Evolutionary conservation across 2,888 invertebrate genomes (phyloP).

Genomic region (Sminthurinus aureus): DNA sequence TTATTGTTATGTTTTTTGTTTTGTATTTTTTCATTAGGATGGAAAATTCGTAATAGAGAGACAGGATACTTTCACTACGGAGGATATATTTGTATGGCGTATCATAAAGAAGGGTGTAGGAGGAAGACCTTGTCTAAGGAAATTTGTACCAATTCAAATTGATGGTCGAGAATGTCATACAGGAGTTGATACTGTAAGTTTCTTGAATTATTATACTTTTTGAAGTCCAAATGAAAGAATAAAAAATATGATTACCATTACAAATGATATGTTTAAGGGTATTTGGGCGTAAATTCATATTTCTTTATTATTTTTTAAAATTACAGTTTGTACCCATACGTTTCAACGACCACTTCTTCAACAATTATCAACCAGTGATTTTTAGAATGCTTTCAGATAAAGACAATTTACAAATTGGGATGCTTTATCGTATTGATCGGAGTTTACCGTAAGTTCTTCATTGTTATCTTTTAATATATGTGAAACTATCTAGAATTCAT

Average conservation of each 20-base stretch:
- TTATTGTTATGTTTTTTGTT: background rate
- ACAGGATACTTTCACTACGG: slow-evolving; percentile 1
- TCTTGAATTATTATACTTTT: background rate
- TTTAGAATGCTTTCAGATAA: slow-evolving; percentile 27
- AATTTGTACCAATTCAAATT: slow-evolving; percentile 33
- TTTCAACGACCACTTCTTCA: slow-evolving; percentile 7
- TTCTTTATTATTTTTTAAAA: no score
- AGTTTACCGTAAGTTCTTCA: slow-evolving; percentile 20
- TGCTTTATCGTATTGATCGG: slow-evolving; percentile 9
- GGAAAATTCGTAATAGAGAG: slow-evolving; percentile 24
- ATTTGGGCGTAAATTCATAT: slow-evolving; percentile 5
- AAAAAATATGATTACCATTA: background rate
- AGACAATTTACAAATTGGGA: slow-evolving; percentile 1
- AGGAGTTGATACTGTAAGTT: slow-evolving; percentile 30
- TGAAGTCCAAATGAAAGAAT: background rate
- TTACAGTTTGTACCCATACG: slow-evolving; percentile 11
- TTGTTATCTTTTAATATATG: background rate
- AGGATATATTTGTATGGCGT: slow-evolving; percentile 15
- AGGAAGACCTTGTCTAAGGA: slow-evolving; percentile 1
- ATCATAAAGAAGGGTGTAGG: background rate
- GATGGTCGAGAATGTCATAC: slow-evolving; percentile 36
- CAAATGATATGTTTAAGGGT: background rate
- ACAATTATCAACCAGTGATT: slow-evolving; percentile 32
- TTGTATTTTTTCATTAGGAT: slow-evolving; percentile 8
- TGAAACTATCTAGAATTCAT: no score